Conservation (phyloP, 2,888 invertebrate species). For the Branchinecta sandiegonensis region DNA sequence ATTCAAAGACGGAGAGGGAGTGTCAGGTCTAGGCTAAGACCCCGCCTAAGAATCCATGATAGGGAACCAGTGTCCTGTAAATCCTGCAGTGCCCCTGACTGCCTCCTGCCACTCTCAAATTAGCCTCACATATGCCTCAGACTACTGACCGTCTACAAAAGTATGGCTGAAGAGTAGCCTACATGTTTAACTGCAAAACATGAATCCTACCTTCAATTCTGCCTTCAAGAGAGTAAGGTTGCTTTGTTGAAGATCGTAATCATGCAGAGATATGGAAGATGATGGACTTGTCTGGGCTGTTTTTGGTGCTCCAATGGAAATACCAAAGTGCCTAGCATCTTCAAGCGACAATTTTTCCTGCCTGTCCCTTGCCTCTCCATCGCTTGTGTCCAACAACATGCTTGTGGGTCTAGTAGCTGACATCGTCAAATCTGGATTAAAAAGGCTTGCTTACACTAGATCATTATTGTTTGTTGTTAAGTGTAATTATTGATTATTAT, state of each 20-base stretch:
- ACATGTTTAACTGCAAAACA: too few species aligned
- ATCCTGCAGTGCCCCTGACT: too few species aligned
- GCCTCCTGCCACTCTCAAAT: too few species aligned
- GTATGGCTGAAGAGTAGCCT: too few species aligned
- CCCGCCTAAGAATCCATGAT: too few species aligned
- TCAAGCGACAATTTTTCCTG: neutral
- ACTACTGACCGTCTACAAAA: too few species aligned
- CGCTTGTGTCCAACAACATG: neutral
- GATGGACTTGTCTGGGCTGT: conserved; percentile 3
- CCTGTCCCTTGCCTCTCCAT: neutral
- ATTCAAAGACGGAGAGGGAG: too few species aligned
- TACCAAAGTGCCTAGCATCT: neutral
- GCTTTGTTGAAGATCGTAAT: conserved; percentile 30
- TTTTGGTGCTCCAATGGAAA: conserved; percentile 6
- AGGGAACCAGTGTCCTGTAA: too few species aligned
- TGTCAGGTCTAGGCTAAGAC: too few species aligned
- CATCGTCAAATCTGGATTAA: neutral
- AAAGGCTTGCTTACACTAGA: neutral
- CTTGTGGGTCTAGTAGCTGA: conserved; percentile 6
- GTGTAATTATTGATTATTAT: too few species aligned
- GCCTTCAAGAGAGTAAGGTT: conserved; percentile 30
- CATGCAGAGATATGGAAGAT: conserved; percentile 23
- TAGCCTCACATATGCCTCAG: too few species aligned
- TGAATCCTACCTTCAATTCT: conserved; percentile 28
- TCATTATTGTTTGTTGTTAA: too few species aligned